phyloP scores from a whole-genome alignment of 2,888 invertebrate species.

The Epinotia ramella region DNA sequence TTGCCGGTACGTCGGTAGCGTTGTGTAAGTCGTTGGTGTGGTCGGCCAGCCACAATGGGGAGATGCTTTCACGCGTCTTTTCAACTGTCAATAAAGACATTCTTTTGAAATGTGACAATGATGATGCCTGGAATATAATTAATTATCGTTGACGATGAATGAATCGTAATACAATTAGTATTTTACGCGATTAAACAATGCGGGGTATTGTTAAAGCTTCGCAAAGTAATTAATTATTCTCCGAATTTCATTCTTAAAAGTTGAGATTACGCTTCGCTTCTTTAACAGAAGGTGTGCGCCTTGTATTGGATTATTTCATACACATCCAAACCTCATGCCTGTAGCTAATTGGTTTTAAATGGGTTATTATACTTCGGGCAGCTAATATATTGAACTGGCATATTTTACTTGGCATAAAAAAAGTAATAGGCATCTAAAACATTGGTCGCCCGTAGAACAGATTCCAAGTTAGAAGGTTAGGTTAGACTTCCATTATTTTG shows the following conservation, averaged over 20 bases:
- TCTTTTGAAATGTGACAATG: constrained; percentile 64
- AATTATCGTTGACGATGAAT: constrained; percentile 64
- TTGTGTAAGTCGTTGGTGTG: constrained; percentile 69
- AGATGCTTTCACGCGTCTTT: constrained; percentile 72
- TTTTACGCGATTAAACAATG: constrained; percentile 32
- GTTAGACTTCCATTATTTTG: too few relatives aligned
- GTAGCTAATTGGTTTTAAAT: too few relatives aligned
- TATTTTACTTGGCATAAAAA: too few relatives aligned
- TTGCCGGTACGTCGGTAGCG: constrained; percentile 71
- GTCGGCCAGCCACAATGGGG: constrained; percentile 66
- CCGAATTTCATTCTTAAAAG: constrained; percentile 3
- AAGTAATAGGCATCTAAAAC: too few relatives aligned
- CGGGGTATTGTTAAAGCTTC: constrained; percentile 12
- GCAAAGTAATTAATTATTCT: constrained; percentile 9
- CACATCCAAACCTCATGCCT: too few relatives aligned
- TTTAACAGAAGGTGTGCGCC: neutral
- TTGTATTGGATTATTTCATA: neutral
- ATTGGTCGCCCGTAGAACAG: too few relatives aligned
- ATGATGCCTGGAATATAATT: constrained; percentile 61
- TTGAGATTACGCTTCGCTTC: neutral
- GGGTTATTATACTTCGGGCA: too few relatives aligned
- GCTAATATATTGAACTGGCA: too few relatives aligned
- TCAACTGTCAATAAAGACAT: constrained; percentile 78
- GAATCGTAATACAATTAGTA: constrained; percentile 29
- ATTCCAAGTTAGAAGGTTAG: too few relatives aligned